Conservation (phyloP, 2,888 invertebrate species). For the Plutella xylostella region DNA sequence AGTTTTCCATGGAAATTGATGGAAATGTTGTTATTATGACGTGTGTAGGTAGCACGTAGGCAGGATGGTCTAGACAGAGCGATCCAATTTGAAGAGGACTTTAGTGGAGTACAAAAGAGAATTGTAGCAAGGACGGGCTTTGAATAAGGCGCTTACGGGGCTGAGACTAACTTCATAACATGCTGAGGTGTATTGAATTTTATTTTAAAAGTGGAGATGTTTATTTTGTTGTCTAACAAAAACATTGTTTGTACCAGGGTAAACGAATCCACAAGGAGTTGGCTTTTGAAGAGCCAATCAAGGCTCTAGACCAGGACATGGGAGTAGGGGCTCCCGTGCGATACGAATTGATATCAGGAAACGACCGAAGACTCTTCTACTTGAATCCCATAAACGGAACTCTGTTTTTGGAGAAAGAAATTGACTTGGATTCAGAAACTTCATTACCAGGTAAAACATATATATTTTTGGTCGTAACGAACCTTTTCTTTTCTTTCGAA, state of each 20-base stretch:
- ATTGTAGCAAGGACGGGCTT: too few relatives aligned
- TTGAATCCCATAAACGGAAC: constrained; percentile 81
- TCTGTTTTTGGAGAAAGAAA: constrained; percentile 81
- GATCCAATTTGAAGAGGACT: too few relatives aligned
- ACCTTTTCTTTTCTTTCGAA: not conserved
- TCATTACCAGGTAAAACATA: constrained; percentile 68
- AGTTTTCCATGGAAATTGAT: too few relatives aligned
- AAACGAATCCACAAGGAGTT: constrained; percentile 78
- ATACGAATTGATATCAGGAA: constrained; percentile 85
- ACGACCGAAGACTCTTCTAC: constrained; percentile 80
- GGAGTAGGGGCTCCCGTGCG: constrained; percentile 79
- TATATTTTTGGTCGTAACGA: not conserved
- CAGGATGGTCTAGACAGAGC: too few relatives aligned
- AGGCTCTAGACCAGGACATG: constrained; percentile 83
- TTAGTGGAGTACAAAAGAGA: too few relatives aligned
- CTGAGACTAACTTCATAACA: too few relatives aligned
- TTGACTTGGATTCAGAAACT: constrained; percentile 82
- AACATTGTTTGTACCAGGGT: too few relatives aligned
- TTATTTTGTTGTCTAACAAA: not conserved
- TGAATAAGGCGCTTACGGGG: too few relatives aligned
- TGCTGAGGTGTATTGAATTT: too few relatives aligned
- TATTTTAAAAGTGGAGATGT: not conserved
- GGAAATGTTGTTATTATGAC: too few relatives aligned
- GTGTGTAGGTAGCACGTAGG: too few relatives aligned
- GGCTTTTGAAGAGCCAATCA: constrained; percentile 77